Evolutionary conservation across 2,797 vertebrate genomes (phyloP), one percentile per base, ranked within the genome.

Genomic region (Ceryle rudis): DNA sequence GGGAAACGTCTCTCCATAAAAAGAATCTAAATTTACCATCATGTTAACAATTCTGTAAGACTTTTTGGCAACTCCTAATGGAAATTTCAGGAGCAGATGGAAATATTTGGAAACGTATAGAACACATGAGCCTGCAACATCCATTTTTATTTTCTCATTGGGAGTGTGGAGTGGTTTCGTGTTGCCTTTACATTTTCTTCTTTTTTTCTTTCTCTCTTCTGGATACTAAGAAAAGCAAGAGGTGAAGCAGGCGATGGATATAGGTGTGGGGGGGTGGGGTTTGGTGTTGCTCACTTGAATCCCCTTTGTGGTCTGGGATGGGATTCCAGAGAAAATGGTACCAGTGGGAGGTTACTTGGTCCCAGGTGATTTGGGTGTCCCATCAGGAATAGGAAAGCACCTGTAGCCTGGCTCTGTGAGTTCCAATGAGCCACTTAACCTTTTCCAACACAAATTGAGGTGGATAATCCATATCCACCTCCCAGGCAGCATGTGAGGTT

Each of bases 11-110:
- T 82, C 92, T 95, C 93, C 91, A 70, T 88, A 96, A 96, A 86
- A 96, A 95, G 94, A 75, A 94, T 97, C 98, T 97, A 96, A 98
- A 90, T 94, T 97, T 97, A 95, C 96, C 95, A 92, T 96, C 81
- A 58, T 97, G 95, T 96, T 97, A 97, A 97, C 97, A 97, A 96
- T 96, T 97, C 97, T 97, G 95, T 96, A 96, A 97, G 96, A 90
- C 96, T 94, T 97, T 96, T 96, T 98, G 98, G 98, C 97, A 97
- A 95, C 89, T 95, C 80, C 66, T 75, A 86, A 94, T 97, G 98
- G 98, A 98, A 98, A 98, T 93, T 98, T 97, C 87, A 89, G 97
- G 94, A 97, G 98, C 97, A 97, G 97, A 98, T 97, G 97, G 98
- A 98, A 98, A 97, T 98, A 98, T 98, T 98, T 98, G 96, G 95